These are phyloP conservation scores for Drosophila orena DNA, from an alignment of 1,140 invertebrate genomes.

Conservation along the genomic window DNA sequence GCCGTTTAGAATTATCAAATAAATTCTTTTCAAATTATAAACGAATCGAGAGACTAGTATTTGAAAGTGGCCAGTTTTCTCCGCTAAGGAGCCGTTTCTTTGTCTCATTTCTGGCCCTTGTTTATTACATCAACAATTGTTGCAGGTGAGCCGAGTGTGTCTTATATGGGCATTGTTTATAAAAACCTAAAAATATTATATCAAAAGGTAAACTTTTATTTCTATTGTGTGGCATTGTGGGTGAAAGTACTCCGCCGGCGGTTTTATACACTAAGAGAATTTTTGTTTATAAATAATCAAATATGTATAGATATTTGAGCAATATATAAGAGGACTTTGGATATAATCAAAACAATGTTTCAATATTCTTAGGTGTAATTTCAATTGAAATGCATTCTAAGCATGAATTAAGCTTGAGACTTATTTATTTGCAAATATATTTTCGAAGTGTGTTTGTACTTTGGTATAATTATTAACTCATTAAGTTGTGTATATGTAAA, in stretches of 20 bases:
- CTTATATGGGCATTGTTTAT: slow-evolving; percentile 56
- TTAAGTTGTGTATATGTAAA: slow-evolving; percentile 31
- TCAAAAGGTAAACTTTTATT: slow-evolving; percentile 67
- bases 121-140: slow-evolving; percentile 66
- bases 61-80: slow-evolving; percentile 49
- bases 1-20: slow-evolving; percentile 31
- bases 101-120: slow-evolving; percentile 24
- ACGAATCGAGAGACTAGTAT: slow-evolving; percentile 39
- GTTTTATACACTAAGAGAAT: slow-evolving; percentile 34
- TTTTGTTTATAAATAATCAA: too few species aligned
- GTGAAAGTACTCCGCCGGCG: slow-evolving; percentile 65
- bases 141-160: slow-evolving; percentile 61
- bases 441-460: slow-evolving; percentile 12
- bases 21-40: slow-evolving; percentile 14
- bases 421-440: background rate
- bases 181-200: slow-evolving; percentile 48
- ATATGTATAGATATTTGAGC: too few species aligned
- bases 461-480: slow-evolving; percentile 65
- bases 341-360: background rate
- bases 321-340: background rate
- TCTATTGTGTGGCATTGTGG: slow-evolving; percentile 65
- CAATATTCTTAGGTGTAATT: background rate
- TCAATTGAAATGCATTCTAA: background rate
- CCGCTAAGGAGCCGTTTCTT: slow-evolving; percentile 25
- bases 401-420: background rate